Evolutionary conservation across 2,113 vertebrate species (phyloP).

Genomic region (Puma concolor): DNA sequence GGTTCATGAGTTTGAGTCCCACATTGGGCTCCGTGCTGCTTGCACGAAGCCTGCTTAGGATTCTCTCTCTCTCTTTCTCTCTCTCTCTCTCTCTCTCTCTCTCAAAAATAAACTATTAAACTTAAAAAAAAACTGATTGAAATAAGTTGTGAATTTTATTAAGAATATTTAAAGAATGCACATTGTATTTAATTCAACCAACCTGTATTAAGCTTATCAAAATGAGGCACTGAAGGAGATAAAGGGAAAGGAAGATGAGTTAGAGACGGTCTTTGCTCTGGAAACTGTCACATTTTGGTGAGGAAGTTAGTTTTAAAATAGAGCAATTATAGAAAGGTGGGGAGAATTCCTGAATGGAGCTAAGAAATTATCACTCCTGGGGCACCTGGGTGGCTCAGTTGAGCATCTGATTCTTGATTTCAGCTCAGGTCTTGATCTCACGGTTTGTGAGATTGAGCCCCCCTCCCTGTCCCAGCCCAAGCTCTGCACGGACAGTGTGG

Average conservation of each 20-base stretch:
- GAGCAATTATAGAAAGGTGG: neutral
- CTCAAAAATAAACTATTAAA: no score
- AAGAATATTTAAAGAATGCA: neutral
- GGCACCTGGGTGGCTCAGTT: no score
- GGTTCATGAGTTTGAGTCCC: no score
- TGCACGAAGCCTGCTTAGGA: no score
- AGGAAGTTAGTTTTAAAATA: neutral
- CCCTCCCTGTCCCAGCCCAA: no score
- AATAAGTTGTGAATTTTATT: constrained; percentile 23
- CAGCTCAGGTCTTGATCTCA: no score
- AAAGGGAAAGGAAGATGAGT: neutral
- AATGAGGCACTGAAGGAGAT: neutral
- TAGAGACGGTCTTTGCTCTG: neutral
- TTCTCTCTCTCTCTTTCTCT: no score
- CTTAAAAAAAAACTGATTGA: neutral
- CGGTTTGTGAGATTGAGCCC: no score
- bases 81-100: no score
- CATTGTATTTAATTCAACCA: constrained; percentile 16
- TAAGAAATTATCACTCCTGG: neutral
- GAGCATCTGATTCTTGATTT: no score
- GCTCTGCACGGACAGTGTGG: no score
- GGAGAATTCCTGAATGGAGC: constrained; percentile 9
- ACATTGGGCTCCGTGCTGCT: no score
- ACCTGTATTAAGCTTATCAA: neutral
- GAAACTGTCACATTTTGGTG: neutral